Conservation (phyloP, 2,113 vertebrate species). For the Phodopus roborovskii region DNA sequence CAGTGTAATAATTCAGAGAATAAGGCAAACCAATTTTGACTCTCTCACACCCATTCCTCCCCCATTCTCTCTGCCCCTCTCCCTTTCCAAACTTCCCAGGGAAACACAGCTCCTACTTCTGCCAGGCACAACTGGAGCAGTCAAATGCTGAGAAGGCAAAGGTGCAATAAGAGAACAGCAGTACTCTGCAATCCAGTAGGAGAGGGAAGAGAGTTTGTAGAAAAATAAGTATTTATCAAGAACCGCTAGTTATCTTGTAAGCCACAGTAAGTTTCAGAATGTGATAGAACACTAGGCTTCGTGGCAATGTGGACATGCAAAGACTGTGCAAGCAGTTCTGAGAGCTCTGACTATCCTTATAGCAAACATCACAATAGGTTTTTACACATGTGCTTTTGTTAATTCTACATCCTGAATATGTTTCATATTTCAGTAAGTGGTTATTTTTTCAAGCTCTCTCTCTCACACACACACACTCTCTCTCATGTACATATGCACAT, state of each 20-base stretch:
- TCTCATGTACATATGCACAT: not conserved
- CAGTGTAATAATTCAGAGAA: not conserved
- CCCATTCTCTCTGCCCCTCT: not conserved
- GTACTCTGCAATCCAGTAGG: not conserved
- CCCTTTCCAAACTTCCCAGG: not conserved
- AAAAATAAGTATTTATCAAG: not conserved
- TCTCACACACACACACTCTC: not conserved
- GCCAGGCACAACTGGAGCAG: not conserved
- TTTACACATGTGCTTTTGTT: not conserved
- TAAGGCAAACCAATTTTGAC: not conserved
- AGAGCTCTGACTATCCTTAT: not conserved
- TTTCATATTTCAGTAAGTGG: slow-evolving; percentile 27
- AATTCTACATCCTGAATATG: not conserved
- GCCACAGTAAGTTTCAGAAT: not conserved
- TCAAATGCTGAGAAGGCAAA: not conserved
- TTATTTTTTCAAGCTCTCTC: not conserved
- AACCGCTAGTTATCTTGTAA: not conserved
- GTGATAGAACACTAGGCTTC: not conserved
- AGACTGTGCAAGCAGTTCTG: not conserved
- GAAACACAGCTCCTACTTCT: not conserved
- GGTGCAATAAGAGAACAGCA: not conserved
- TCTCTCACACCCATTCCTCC: not conserved
- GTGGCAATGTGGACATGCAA: not conserved
- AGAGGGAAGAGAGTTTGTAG: not conserved
- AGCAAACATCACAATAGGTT: not conserved